These are phyloP conservation scores for Ellobium chinense DNA, from an alignment of 2,888 invertebrate genomes.

Conservation along the genomic window DNA sequence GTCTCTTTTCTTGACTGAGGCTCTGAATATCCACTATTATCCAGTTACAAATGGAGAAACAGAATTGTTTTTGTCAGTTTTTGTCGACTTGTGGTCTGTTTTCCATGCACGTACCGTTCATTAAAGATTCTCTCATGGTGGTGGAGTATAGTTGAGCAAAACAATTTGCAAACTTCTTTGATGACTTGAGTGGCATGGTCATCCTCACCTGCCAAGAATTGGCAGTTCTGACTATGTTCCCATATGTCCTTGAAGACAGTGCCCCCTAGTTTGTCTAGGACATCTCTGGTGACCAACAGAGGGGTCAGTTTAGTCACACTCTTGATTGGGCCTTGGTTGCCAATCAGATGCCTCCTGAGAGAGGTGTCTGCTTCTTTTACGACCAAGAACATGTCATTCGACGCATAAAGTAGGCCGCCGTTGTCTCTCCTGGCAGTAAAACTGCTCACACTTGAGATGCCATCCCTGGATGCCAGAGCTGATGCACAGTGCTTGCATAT, in stretches of 20 bases:
- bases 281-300: neutral
- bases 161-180: neutral
- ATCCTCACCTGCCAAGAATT: neutral
- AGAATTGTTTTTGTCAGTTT: conserved; percentile 4
- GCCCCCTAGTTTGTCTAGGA: neutral
- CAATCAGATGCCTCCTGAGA: neutral
- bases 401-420: neutral
- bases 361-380: neutral
- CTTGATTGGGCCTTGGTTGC: neutral
- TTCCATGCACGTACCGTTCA: neutral
- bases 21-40: neutral
- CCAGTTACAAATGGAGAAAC: neutral
- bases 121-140: conserved; percentile 13
- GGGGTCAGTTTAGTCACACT: neutral
- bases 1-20: neutral
- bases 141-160: neutral
- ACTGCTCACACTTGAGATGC: neutral
- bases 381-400: conserved; percentile 8
- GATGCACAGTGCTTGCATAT: neutral
- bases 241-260: neutral
- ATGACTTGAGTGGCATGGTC: conserved; percentile 14
- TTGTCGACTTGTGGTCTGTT: neutral
- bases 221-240: neutral
- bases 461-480: neutral
- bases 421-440: conserved; percentile 4